These are phyloP conservation scores for Lymantria monacha DNA, from an alignment of 2,888 invertebrate genomes.

Conservation along the genomic window DNA sequence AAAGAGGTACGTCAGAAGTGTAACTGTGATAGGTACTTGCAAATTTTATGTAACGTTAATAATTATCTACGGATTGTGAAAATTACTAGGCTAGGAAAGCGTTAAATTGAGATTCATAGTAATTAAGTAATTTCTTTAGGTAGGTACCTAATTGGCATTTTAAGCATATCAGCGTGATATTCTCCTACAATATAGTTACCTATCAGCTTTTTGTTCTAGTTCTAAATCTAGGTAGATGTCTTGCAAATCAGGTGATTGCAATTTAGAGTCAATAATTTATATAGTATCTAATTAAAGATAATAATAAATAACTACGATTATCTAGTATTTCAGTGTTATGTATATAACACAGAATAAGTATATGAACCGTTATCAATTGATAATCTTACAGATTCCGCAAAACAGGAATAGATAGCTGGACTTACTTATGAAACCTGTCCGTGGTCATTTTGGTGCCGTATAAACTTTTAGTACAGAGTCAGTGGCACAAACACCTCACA, in stretches of 20 bases:
- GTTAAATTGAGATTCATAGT: constrained; percentile 1
- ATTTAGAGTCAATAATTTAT: no score
- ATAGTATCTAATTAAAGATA: no score
- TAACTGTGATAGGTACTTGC: no score
- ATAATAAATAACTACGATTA: no score
- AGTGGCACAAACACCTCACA: constrained; percentile 24
- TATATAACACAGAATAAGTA: not conserved
- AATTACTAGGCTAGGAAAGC: constrained; percentile 8
- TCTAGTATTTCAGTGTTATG: no score
- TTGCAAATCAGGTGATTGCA: no score
- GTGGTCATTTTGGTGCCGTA: constrained; percentile 74
- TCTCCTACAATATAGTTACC: no score
- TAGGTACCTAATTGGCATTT: not conserved
- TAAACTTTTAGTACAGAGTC: constrained; percentile 18
- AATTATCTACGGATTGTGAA: not conserved
- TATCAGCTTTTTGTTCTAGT: no score
- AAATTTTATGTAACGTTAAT: not conserved
- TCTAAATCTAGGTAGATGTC: no score
- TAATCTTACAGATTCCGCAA: constrained; percentile 27
- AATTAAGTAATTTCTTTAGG: not conserved
- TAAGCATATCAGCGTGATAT: no score
- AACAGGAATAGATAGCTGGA: constrained; percentile 28
- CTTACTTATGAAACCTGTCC: constrained; percentile 85
- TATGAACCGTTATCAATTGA: not conserved
- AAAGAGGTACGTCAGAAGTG: no score